These are phyloP conservation scores for Myotis yumanensis DNA, from an alignment of 2,113 vertebrate species.

Conservation along the genomic window DNA sequence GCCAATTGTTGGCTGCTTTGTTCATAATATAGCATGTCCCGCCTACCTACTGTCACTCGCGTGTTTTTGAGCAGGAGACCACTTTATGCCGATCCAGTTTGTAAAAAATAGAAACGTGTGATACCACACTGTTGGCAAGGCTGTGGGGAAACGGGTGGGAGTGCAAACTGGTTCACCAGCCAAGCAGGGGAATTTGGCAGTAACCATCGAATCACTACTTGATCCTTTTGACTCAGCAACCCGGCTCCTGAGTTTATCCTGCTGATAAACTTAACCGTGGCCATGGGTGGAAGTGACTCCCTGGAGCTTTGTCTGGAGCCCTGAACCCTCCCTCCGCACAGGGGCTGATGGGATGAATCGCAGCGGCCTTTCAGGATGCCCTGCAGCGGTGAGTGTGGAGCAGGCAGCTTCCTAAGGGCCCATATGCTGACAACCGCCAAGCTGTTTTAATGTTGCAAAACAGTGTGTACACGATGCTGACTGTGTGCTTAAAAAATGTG, in stretches of 20 bases:
- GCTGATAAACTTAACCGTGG: not conserved
- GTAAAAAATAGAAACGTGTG: not conserved
- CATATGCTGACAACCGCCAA: rapidly evolving
- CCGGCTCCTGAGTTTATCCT: not conserved
- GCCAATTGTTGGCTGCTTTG: too few species aligned
- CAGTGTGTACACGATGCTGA: not conserved
- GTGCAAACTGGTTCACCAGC: rapidly evolving
- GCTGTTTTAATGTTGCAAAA: not conserved
- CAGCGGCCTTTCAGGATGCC: too few species aligned
- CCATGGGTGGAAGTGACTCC: not conserved
- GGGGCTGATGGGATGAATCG: not conserved
- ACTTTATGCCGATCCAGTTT: not conserved
- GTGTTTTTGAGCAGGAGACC: not conserved
- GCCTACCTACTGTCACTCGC: too few species aligned
- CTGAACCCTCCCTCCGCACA: not conserved
- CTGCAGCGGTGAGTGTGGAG: not conserved
- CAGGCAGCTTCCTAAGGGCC: rapidly evolving
- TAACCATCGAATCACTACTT: not conserved
- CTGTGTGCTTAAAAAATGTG: not conserved
- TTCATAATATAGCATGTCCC: too few species aligned
- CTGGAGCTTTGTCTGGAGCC: not conserved
- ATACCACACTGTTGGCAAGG: too few species aligned
- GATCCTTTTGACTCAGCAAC: not conserved
- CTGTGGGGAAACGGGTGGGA: not conserved
- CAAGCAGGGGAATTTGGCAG: too few species aligned